Conservation (phyloP, 2,797 vertebrate species). For the Pangasius mekongensis region DNA sequence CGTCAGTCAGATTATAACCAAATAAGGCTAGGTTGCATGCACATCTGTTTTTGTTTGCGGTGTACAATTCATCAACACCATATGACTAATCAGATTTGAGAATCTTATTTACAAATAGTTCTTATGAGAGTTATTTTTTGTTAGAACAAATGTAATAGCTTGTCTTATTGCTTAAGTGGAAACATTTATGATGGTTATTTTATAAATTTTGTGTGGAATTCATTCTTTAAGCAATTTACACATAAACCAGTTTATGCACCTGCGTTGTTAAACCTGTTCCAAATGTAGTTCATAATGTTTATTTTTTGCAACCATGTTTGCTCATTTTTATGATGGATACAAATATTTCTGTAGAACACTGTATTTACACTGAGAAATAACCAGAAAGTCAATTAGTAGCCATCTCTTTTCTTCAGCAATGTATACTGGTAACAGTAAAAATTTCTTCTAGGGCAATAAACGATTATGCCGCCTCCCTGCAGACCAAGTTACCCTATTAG, state of each 20-base stretch:
- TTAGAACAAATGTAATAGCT: neutral
- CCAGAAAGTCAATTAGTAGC: neutral
- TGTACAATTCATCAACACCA: neutral
- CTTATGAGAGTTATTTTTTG: neutral
- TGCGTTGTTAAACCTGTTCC: neutral
- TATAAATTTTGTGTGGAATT: neutral
- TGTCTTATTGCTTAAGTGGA: neutral
- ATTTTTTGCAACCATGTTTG: neutral
- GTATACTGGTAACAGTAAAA: neutral
- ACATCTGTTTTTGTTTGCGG: neutral
- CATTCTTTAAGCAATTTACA: neutral
- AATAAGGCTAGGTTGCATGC: neutral
- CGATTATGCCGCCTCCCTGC: neutral
- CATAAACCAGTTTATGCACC: neutral
- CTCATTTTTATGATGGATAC: neutral
- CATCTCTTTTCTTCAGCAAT: neutral
- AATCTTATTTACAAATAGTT: neutral
- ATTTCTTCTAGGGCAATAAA: constrained; percentile 21
- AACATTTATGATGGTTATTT: neutral
- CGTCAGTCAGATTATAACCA: neutral
- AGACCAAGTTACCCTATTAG: constrained; percentile 16
- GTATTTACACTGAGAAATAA: neutral
- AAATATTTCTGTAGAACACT: neutral
- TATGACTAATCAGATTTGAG: neutral
- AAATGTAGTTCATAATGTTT: neutral